Percentiles rank a stretch among this genome's conserved stretches.
These are phyloP conservation scores for Acyrthosiphon pisum DNA, from an alignment of 1,140 invertebrate genomes.

Conservation along the genomic window DNA sequence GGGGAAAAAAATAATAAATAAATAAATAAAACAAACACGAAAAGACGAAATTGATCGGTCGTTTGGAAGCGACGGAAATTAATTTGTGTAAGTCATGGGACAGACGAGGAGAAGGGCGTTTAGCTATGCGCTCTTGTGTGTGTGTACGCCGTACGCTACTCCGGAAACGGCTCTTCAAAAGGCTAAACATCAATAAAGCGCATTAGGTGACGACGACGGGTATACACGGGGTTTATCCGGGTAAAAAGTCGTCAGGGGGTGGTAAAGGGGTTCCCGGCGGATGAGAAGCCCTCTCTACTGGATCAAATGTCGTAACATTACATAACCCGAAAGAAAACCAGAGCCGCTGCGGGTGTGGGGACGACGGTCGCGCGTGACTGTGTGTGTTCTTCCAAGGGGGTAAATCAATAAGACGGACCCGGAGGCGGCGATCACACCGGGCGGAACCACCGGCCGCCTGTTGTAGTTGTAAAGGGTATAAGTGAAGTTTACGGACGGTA, in stretches of 20 bases:
- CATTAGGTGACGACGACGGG: slow-evolving; percentile 44
- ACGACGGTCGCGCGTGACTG: slow-evolving; percentile 4
- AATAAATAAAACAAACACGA: slow-evolving; percentile 25
- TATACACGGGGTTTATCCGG: slow-evolving; percentile 53
- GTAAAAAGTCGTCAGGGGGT: slow-evolving; percentile 50
- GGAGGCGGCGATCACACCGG: slow-evolving; percentile 55
- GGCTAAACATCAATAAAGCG: slow-evolving; percentile 56
- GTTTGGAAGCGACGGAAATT: slow-evolving; percentile 38
- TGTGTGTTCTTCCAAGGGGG: slow-evolving; percentile 52
- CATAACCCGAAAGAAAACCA: slow-evolving; percentile 55
- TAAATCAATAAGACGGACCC: slow-evolving; percentile 57
- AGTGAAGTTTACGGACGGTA: slow-evolving; percentile 41
- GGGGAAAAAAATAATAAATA: not conserved
- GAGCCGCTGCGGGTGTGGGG: slow-evolving; percentile 16
- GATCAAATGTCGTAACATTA: slow-evolving; percentile 57
- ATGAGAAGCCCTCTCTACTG: slow-evolving; percentile 54
- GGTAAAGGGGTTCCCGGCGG: slow-evolving; percentile 49
- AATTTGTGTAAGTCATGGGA: slow-evolving; percentile 24
- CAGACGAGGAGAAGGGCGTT: not conserved
- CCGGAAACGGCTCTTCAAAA: slow-evolving; percentile 52
- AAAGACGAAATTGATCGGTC: slow-evolving; percentile 29
- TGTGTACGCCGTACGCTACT: not conserved
- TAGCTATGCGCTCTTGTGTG: not conserved
- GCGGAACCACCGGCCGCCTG: slow-evolving; percentile 30
- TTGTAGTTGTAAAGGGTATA: slow-evolving; percentile 34